Base-by-base conservation (phyloP, 2,113 vertebrate genomes). In the Mugil cephalus region DNA sequence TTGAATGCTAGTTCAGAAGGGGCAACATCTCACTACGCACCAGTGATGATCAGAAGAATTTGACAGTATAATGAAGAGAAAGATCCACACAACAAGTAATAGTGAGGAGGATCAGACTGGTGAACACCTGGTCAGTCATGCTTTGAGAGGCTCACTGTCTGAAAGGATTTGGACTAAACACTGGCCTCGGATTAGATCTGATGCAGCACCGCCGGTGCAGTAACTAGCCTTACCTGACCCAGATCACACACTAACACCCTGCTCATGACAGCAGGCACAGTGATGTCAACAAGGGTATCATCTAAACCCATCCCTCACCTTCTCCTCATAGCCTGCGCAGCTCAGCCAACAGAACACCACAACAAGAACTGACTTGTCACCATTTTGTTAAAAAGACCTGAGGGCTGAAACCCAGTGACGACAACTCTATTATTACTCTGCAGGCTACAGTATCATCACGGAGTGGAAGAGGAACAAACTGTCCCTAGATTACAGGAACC, bases 141-240 rank as follows among this genome's bases (percentile, higher is more conserved):
- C 30, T 63, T 7, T 60, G 17, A 36, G 17, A 30, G 5, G 48
- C 48, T 51, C 64, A 19, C 56, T 10, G 39, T 43, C 53, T 52
- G 55, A 60, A 50, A n/a, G 63, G 77, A 83, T 83, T 83, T 81
- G 51, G 24, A 13, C 36, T 60, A 81, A 56, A 14, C 14, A 39
- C 15, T 6, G 7, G 30, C 10, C 61, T 15, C 11, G 77, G 79
- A 87, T 85, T 80, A 87, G 50, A 54, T 24, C 9, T 19, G 21
- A 60, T 43, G 48, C 12, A 53, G 38, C 39, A 75, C 55, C 61
- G 54, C 58, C 58, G 59, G 48, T 35, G 8, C 47, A 59, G 39
- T 0, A 61, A n/a, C 11, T 14, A 38, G 56, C 47, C 38, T 67
- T 53, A 53, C 17, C 34, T 80, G 79, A 83, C 56, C 80, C 68